Base-by-base conservation (phyloP, 2,888 invertebrate species). In the Deilephila porcellus region DNA sequence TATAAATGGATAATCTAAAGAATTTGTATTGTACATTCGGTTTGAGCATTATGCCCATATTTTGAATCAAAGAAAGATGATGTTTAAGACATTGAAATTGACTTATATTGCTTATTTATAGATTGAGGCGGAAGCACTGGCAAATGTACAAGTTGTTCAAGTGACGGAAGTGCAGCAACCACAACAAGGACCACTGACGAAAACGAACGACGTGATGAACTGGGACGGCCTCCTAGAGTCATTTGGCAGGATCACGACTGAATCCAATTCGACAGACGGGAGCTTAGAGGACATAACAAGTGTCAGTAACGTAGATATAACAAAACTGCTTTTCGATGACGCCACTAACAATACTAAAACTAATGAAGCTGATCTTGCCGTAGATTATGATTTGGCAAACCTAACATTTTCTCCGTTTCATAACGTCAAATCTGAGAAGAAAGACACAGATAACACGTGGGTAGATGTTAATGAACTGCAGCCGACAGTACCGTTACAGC, bases 181-280 rank as follows among this genome's bases (percentile, higher is more conserved):
- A 32, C 81, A 78, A 29, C 79, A 81, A 52, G 77, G 80, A 59
- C 60, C 75, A 92, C 53, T 45, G 25, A 64, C 79, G 19, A 86
- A 89, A 83, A 79, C 82, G 37, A 73, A 76, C 62, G 76, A 92
- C 53, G 75, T 85, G 20, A 93, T 93, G 92, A 93, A 91, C 78
- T 94, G 94, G 94, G 93, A 94, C 62, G 89, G 90, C 6, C 90
- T 94, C 0, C 85, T 94, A 6, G 94, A 94, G 82, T 94, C 94
- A 2, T 94, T 94, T 74, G 93, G 92, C 6, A 89, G 85, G 83
- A 91, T 94, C 71, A 93, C 91, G 0, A 94, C 94, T 17, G 93
- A 93, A 76, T 94, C 93, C 0, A 93, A 92, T 75, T 93, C 94
- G 0, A 90, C 90, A 0, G 92, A 92, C 60, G 90, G 88, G 70